Evolutionary conservation across 2,888 invertebrate species (phyloP).

Genomic region (Xanthostigma xanthostigma): DNA sequence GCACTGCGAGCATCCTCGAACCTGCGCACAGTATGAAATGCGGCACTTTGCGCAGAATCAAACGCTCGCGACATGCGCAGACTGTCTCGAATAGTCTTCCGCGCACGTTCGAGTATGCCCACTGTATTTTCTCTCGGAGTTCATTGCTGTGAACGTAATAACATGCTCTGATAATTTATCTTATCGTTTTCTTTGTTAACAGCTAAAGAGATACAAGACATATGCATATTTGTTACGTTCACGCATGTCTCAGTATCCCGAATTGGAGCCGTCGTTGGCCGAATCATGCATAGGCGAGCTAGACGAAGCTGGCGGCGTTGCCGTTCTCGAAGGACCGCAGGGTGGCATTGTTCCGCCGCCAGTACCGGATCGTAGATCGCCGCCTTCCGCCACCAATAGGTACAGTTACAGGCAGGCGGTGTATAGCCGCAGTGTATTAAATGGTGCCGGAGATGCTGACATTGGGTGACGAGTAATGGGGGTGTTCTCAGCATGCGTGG

Average conservation of each 20-base stretch:
- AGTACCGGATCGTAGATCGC: slow-evolving; percentile 39
- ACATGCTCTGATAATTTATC: no score
- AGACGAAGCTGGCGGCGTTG: slow-evolving; percentile 27
- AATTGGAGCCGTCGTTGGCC: slow-evolving; percentile 35
- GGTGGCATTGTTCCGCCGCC: slow-evolving; percentile 34
- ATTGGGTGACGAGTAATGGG: slow-evolving; percentile 70
- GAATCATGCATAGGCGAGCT: slow-evolving; percentile 42
- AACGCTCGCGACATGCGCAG: no score
- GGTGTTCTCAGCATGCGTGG: slow-evolving; percentile 71
- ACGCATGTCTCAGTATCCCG: slow-evolving; percentile 42
- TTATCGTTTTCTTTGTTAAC: slow-evolving; percentile 17
- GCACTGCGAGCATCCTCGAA: no score
- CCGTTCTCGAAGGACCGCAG: slow-evolving; percentile 17
- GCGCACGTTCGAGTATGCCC: no score
- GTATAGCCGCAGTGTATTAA: slow-evolving; percentile 45
- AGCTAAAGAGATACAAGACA: slow-evolving; percentile 73
- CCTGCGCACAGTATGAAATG: no score
- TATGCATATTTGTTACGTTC: slow-evolving; percentile 63
- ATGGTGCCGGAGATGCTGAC: slow-evolving; percentile 35
- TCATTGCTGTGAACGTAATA: no score
- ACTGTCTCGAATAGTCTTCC: no score
- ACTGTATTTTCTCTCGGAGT: no score
- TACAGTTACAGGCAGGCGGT: slow-evolving; percentile 54
- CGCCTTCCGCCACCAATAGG: slow-evolving; percentile 42
- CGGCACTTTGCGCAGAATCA: no score